Percentiles rank a stretch among this genome's conserved stretches.
These are phyloP conservation scores for Adrianichthys oophorus DNA, from an alignment of 2,797 vertebrate species.

Conservation along the genomic window DNA sequence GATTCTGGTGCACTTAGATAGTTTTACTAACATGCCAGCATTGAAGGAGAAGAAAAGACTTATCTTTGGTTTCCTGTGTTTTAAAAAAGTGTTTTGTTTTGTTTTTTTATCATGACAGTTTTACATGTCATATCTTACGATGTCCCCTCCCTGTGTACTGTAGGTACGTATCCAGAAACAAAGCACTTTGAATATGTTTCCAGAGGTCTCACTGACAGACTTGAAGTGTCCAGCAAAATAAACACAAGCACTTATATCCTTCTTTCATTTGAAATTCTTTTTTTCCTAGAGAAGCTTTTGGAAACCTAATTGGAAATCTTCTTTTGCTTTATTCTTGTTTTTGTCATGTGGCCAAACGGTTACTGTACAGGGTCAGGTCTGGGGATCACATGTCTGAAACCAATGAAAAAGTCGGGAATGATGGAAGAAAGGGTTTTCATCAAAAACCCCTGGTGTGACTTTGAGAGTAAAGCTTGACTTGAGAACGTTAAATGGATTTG, in stretches of 20 bases:
- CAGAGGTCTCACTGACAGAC: slow-evolving; percentile 65
- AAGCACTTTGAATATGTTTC: slow-evolving; percentile 80
- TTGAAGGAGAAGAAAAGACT: slow-evolving; percentile 53
- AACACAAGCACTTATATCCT: slow-evolving; percentile 78
- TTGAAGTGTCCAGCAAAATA: slow-evolving; percentile 68
- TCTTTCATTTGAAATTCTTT: slow-evolving; percentile 59
- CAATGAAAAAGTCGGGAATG: slow-evolving; percentile 29
- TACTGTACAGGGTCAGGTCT: slow-evolving; percentile 46
- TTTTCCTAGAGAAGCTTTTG: slow-evolving; percentile 46
- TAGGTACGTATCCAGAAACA: slow-evolving; percentile 66
- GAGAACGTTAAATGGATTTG: slow-evolving; percentile 66
- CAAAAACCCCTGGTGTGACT: slow-evolving; percentile 29
- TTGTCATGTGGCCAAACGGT: slow-evolving; percentile 36
- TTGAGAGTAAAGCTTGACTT: slow-evolving; percentile 42
- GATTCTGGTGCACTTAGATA: slow-evolving; percentile 25
- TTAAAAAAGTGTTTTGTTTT: slow-evolving; percentile 48
- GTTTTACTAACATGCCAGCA: slow-evolving; percentile 44
- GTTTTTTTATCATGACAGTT: slow-evolving; percentile 45
- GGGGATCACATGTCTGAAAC: slow-evolving; percentile 45
- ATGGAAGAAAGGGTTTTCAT: slow-evolving; percentile 40
- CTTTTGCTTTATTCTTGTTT: slow-evolving; percentile 37
- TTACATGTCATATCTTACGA: slow-evolving; percentile 25
- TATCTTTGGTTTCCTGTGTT: slow-evolving; percentile 59
- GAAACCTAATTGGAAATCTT: slow-evolving; percentile 51
- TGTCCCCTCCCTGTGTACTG: slow-evolving; percentile 27